A percentile compares a stretch with the other conserved stretches of the same genome.
These are phyloP conservation scores for Luperina nickerlii DNA, from an alignment of 2,888 invertebrate species.

Conservation along the genomic window DNA sequence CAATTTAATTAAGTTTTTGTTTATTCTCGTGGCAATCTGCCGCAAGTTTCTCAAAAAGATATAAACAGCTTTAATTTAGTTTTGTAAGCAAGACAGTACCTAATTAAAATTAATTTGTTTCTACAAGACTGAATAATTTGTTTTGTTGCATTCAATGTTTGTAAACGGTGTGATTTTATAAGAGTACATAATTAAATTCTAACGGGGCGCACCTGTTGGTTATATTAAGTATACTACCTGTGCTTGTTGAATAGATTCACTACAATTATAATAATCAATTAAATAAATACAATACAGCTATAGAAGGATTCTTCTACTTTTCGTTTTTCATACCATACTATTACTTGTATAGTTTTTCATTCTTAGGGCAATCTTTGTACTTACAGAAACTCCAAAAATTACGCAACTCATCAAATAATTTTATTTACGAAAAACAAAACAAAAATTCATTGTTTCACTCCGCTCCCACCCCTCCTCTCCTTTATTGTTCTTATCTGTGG, in stretches of 20 bases:
- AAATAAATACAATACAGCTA: background rate
- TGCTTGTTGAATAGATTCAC: background rate
- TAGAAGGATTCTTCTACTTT: background rate
- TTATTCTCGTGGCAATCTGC: conserved; percentile 24
- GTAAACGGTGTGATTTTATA: background rate
- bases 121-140: background rate
- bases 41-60: conserved; percentile 37
- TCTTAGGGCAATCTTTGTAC: background rate
- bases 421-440: background rate
- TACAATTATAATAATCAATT: background rate
- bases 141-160: background rate
- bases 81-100: background rate
- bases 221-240: background rate
- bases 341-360: background rate
- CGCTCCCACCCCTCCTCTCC: background rate
- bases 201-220: background rate
- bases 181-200: background rate
- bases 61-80: conserved; percentile 4
- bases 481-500: background rate
- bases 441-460: background rate
- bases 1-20: conserved; percentile 38
- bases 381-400: too few relatives aligned
- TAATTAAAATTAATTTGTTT: conserved; percentile 14
- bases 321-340: background rate
- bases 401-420: background rate